Conservation (phyloP, 2,113 vertebrate genomes). For the Limnothrissa miodon region DNA sequence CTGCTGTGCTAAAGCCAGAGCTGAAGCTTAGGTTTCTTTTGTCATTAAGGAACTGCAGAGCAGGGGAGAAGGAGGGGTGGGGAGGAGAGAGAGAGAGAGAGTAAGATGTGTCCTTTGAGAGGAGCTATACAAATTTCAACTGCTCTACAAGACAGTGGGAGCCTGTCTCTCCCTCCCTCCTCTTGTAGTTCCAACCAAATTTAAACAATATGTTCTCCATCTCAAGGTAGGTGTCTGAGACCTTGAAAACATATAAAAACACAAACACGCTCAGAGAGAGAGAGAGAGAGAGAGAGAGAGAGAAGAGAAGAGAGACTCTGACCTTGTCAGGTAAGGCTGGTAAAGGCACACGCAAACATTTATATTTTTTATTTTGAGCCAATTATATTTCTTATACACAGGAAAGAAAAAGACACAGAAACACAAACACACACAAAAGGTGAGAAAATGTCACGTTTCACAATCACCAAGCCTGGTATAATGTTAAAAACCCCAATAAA, state of each 20-base stretch:
- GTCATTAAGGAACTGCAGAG: constrained; percentile 24
- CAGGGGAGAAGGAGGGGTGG: neutral
- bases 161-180: neutral
- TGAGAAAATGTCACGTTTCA: neutral
- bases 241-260: too few species aligned
- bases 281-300: too few species aligned
- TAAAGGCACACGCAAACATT: neutral
- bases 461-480: neutral
- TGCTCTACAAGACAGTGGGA: neutral
- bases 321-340: too few species aligned
- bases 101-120: neutral
- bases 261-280: too few species aligned
- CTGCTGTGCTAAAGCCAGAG: constrained; percentile 24
- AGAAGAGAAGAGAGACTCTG: too few species aligned
- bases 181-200: neutral
- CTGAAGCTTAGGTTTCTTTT: constrained; percentile 29
- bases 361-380: too few species aligned
- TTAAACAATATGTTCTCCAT: neutral
- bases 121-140: neutral
- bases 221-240: neutral
- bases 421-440: neutral
- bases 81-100: constrained; percentile 12
- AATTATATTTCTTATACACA: too few species aligned
- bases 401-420: too few species aligned
- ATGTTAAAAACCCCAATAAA: neutral